A percentile compares a stretch with the other conserved stretches of the same genome.
Conservation (phyloP, 1,140 invertebrate genomes). For the Nephila pilipes region DNA sequence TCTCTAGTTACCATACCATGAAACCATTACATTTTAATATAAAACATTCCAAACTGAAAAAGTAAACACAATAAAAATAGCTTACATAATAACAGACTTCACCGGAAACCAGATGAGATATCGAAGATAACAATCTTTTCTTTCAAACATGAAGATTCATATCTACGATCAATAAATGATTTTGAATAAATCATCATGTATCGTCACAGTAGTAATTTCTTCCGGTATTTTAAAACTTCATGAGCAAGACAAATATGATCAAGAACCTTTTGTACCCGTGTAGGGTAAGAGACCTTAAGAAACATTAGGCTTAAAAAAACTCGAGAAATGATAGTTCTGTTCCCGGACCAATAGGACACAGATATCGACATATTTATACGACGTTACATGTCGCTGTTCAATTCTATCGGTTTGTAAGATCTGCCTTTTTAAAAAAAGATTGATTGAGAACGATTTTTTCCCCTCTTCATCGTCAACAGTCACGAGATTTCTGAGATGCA, state of each 20-base stretch:
- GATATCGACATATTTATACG: background rate
- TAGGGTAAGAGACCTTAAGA: background rate
- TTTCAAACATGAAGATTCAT: background rate
- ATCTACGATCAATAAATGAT: constrained; percentile 11
- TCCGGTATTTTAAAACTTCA: background rate
- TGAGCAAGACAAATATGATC: background rate
- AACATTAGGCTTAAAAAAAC: background rate
- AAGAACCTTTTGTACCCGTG: background rate
- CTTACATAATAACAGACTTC: background rate
- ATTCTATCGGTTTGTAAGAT: background rate
- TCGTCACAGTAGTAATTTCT: constrained; percentile 18
- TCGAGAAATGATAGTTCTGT: background rate
- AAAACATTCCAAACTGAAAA: background rate
- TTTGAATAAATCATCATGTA: background rate
- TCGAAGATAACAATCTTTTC: background rate
- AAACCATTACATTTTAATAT: background rate
- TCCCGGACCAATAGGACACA: background rate
- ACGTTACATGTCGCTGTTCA: background rate
- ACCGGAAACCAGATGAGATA: constrained; percentile 2
- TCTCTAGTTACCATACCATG: no score
- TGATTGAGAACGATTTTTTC: background rate
- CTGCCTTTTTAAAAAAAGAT: background rate
- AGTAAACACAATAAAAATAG: background rate
- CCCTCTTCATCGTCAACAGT: background rate
- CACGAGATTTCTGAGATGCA: background rate